Conservation (phyloP, 2,797 vertebrate genomes). For the Sylvilagus floridanus region DNA sequence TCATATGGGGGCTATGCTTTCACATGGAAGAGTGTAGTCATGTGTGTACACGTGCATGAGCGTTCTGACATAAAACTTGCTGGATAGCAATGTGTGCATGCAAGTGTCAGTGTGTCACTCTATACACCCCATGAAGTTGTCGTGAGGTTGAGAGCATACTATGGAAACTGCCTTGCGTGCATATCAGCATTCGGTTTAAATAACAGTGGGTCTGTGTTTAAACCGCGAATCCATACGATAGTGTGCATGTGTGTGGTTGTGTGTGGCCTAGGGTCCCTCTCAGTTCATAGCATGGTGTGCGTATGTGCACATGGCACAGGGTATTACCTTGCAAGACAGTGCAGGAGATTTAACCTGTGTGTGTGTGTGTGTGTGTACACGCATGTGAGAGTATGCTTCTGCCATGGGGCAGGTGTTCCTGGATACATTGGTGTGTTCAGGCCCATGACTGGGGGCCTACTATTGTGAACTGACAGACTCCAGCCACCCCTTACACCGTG, state of each 20-base stretch:
- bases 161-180: background rate
- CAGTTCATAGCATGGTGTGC: background rate
- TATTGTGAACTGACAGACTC: constrained; percentile 58
- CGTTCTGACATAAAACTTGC: background rate
- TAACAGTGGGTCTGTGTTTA: background rate
- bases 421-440: background rate
- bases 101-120: background rate
- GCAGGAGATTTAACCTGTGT: background rate
- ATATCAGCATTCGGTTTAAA: background rate
- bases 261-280: background rate
- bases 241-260: background rate
- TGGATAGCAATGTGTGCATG: background rate
- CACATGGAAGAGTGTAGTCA: background rate
- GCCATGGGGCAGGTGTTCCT: background rate
- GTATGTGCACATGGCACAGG: background rate
- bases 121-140: background rate
- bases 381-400: background rate
- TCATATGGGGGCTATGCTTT: background rate
- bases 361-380: background rate
- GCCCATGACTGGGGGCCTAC: background rate
- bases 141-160: background rate
- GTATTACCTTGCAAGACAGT: background rate
- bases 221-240: background rate
- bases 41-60: background rate
- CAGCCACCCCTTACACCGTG: constrained; percentile 23